Evolutionary conservation across 2,113 vertebrate genomes (phyloP).

Genomic region (Colossoma macropomum): DNA sequence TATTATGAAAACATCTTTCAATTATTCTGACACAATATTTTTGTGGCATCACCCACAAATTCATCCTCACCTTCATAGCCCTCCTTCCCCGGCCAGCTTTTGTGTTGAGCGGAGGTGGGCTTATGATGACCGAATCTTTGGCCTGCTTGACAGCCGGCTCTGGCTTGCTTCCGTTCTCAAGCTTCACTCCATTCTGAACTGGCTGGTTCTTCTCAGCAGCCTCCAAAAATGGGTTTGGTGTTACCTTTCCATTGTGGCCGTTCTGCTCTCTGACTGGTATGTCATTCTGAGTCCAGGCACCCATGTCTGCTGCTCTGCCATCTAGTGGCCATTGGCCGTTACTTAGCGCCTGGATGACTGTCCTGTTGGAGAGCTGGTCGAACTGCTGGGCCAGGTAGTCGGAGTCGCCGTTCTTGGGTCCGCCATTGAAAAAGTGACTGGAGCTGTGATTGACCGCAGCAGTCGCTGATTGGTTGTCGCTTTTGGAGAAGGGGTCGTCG

Average conservation of each 20-base stretch:
- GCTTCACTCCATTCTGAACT: constrained; percentile 75
- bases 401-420: constrained; percentile 73
- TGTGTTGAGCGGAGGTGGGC: constrained; percentile 85
- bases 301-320: constrained; percentile 58
- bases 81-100: constrained; percentile 88
- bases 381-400: constrained; percentile 85
- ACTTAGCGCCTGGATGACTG: constrained; percentile 76
- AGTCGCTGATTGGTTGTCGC: constrained; percentile 70
- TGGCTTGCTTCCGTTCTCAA: constrained; percentile 57
- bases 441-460: constrained; percentile 74
- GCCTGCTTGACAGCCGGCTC: constrained; percentile 61
- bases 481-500: constrained; percentile 84
- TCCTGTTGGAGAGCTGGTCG: constrained; percentile 86
- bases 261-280: constrained; percentile 78
- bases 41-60: no score
- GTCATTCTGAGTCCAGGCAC: constrained; percentile 60
- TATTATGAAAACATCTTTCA: no score
- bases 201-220: constrained; percentile 70
- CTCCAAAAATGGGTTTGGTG: constrained; percentile 74
- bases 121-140: constrained; percentile 84
- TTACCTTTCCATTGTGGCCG: constrained; percentile 65
- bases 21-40: no score
- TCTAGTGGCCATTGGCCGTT: constrained; percentile 75
- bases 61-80: constrained; percentile 81
- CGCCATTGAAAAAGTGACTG: constrained; percentile 66